Percentiles rank a stretch among this genome's conserved stretches.
phyloP scores from a whole-genome alignment of 2,888 invertebrate genomes.

The Sceliomorpha sp. region DNA sequence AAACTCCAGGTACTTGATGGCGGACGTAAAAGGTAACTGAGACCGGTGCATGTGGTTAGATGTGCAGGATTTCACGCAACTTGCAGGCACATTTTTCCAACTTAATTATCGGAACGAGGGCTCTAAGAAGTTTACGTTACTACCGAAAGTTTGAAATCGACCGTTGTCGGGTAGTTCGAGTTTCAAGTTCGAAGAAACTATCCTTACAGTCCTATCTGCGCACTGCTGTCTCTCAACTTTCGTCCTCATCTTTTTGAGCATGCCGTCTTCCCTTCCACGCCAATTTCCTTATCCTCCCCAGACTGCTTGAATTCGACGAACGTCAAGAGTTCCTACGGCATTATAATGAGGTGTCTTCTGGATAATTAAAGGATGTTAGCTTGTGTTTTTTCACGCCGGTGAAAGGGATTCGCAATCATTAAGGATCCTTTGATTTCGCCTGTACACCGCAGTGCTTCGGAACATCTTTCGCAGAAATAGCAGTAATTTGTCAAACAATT shows the following conservation, averaged over 20 bases:
- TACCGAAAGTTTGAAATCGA: slow-evolving; percentile 63
- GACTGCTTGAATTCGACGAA: slow-evolving; percentile 32
- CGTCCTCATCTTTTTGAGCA: slow-evolving; percentile 19
- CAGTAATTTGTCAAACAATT: background rate
- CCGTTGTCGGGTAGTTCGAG: slow-evolving; percentile 49
- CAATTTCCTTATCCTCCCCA: slow-evolving; percentile 35
- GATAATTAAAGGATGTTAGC: slow-evolving; percentile 42
- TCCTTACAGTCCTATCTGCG: slow-evolving; percentile 18
- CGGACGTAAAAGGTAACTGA: slow-evolving; percentile 26
- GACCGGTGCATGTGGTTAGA: slow-evolving; percentile 26
- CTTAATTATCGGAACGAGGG: slow-evolving; percentile 71
- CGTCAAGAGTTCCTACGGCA: slow-evolving; percentile 54
- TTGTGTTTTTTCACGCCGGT: slow-evolving; percentile 5
- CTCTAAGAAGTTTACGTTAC: slow-evolving; percentile 35
- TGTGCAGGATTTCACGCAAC: slow-evolving; percentile 53
- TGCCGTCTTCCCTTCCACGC: slow-evolving; percentile 39
- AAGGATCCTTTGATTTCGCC: background rate
- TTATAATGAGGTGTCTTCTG: slow-evolving; percentile 57
- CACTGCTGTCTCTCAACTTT: slow-evolving; percentile 18
- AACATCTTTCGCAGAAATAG: background rate
- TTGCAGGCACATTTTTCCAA: slow-evolving; percentile 69
- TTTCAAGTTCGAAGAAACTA: slow-evolving; percentile 53
- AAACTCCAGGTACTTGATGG: slow-evolving; percentile 22
- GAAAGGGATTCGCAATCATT: slow-evolving; percentile 16
- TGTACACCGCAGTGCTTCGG: background rate